Base-by-base conservation (phyloP, 2,888 invertebrate species). In the Buathra laborator region DNA sequence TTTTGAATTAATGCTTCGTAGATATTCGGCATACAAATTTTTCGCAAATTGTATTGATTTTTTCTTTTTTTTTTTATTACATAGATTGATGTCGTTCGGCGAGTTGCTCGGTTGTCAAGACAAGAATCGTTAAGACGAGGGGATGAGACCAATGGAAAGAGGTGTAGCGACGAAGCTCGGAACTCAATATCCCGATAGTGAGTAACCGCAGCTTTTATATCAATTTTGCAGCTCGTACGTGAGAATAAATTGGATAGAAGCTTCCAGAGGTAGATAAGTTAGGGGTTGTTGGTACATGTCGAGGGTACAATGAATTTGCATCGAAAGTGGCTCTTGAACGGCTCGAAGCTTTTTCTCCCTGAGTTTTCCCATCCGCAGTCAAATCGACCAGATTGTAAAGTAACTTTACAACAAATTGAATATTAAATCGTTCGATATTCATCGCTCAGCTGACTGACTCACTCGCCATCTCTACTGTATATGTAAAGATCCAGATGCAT, bases 241-340 rank as follows among this genome's bases (percentile, higher is more conserved):
- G 77, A 87, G 86, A 87, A 86, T 88, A 90, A 90, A 91, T 91
- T 89, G 90, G 87, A 88, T 85, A 82, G 83, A 80, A 86, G 78
- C 72, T 51, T 85, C 70, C 82, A 74, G 75, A 79, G 79, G 46
- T 51, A 37, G 71, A 71, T 46, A 62, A 70, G 46, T 43, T 56
- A 68, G 77, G 84, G 85, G 62, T 37, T 78, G 82, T 56, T 24
- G 46, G 80, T 74, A 66, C 29, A 68, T 70, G 75, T 78, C 72
- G 82, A 80, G 87, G 89, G 89, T 84, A 87, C 90, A 89, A 90
- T 90, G 91, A 92, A 93, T 93, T 93, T 93, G 93, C 93, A 93
- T 93, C 89, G 92, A 93, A 93, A 93, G 93, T 93, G 93, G 89
- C 90, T 92, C 90, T 92, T 92, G 90, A 92, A 90, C 79, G 82